A percentile compares a stretch with the other conserved stretches of the same genome.
Evolutionary conservation across 1,140 invertebrate species (phyloP).

Genomic region (Spodoptera litura): DNA sequence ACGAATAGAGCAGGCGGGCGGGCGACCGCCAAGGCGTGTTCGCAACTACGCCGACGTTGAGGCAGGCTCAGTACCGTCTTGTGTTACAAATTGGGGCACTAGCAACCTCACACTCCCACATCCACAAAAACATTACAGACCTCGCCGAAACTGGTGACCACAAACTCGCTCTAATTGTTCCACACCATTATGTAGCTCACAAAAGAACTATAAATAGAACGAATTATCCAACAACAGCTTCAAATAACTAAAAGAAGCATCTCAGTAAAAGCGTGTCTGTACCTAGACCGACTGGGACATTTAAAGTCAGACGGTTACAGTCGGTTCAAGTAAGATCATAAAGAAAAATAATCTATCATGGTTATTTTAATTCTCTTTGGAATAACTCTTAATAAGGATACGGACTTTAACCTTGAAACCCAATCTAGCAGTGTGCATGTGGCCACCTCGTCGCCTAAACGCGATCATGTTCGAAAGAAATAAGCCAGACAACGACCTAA

Average conservation of each 20-base stretch:
- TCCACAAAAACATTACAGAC: not conserved
- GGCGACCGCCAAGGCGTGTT: conserved; percentile 44
- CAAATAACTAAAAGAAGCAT: conserved; percentile 14
- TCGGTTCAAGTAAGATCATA: not conserved
- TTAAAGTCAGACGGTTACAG: not conserved
- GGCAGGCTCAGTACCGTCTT: conserved; percentile 50
- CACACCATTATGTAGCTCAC: not conserved
- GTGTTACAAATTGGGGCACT: conserved; percentile 30
- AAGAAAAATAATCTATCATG: not conserved
- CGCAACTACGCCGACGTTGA: conserved; percentile 53
- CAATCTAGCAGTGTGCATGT: conserved; percentile 33
- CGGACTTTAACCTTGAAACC: conserved; percentile 37
- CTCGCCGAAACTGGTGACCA: not conserved
- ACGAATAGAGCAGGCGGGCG: conserved; percentile 52
- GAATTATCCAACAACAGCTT: conserved; percentile 9
- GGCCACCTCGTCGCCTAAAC: conserved; percentile 22
- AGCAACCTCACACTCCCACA: not conserved
- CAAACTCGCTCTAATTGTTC: not conserved
- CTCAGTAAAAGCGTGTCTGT: not conserved
- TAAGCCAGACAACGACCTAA: not conserved
- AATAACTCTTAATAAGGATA: conserved; percentile 4
- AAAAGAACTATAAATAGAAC: conserved; percentile 27
- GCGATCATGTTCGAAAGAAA: conserved; percentile 23
- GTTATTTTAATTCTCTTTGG: not conserved
- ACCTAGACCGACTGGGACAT: conserved; percentile 10